These are phyloP conservation scores for Lutjanus campechanus DNA, from an alignment of 2,797 vertebrate species.

Conservation along the genomic window DNA sequence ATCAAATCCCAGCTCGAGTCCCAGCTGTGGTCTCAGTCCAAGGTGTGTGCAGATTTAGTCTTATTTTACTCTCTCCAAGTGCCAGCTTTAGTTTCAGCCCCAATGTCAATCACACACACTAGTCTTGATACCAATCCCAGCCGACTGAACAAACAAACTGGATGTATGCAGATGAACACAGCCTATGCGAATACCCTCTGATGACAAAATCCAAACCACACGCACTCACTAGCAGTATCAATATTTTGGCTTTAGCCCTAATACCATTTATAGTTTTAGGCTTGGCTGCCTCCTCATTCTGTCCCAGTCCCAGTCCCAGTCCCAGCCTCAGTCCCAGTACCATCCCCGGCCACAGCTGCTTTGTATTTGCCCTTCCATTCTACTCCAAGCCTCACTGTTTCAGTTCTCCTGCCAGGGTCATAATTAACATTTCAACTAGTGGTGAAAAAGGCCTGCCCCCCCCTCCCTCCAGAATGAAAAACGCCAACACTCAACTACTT, in stretches of 20 bases:
- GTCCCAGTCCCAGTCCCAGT: not conserved
- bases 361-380: conserved; percentile 87
- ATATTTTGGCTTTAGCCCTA: too few species aligned
- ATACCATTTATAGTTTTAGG: not conserved
- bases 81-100: not conserved
- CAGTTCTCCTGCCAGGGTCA: conserved; percentile 88
- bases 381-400: conserved; percentile 81
- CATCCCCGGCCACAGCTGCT: conserved; percentile 87
- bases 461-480: conserved; percentile 29
- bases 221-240: too few species aligned
- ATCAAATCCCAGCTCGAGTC: not conserved
- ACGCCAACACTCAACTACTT: conserved; percentile 72
- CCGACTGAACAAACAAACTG: too few species aligned
- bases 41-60: not conserved
- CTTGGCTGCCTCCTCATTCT: not conserved
- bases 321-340: conserved; percentile 11
- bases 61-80: not conserved
- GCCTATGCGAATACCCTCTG: too few species aligned
- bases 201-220: too few species aligned
- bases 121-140: not conserved
- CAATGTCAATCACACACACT: not conserved
- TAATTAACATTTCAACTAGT: conserved; percentile 91
- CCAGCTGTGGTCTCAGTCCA: not conserved
- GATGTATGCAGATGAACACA: too few species aligned
- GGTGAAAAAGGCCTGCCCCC: conserved; percentile 67